Evolutionary conservation across 2,113 vertebrate species (phyloP).

Genomic region (Grus americana): DNA sequence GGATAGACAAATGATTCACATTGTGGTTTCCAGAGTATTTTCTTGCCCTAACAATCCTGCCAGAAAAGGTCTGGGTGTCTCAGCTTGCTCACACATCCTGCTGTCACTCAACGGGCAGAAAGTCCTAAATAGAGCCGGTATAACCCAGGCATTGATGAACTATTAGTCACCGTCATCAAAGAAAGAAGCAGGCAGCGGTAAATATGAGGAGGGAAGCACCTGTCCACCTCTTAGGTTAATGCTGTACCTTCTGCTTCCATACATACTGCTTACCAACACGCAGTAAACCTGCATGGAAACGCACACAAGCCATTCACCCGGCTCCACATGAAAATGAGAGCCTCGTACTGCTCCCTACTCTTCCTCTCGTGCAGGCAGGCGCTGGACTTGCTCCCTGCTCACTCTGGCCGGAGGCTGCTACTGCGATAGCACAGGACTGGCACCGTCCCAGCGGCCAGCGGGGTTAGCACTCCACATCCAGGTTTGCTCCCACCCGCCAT

Average conservation of each 20-base stretch:
- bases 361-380: rapidly evolving
- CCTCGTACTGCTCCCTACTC: neutral
- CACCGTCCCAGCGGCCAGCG: neutral
- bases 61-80: constrained; percentile 64
- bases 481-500: neutral
- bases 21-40: constrained; percentile 61
- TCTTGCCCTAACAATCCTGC: constrained; percentile 62
- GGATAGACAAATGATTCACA: constrained; percentile 66
- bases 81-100: constrained; percentile 67
- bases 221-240: neutral
- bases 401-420: neutral
- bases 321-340: neutral
- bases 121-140: constrained; percentile 4
- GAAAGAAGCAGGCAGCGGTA: constrained; percentile 36
- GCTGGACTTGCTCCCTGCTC: rapidly evolving
- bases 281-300: neutral
- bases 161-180: constrained; percentile 64
- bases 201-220: neutral
- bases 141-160: constrained; percentile 24
- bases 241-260: neutral
- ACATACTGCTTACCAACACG: neutral
- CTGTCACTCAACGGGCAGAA: constrained; percentile 66
- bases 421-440: neutral
- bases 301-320: neutral
- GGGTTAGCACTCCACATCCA: neutral